Evolutionary conservation across 2,113 vertebrate species (phyloP).

Genomic region (Brienomyrus longianalis): DNA sequence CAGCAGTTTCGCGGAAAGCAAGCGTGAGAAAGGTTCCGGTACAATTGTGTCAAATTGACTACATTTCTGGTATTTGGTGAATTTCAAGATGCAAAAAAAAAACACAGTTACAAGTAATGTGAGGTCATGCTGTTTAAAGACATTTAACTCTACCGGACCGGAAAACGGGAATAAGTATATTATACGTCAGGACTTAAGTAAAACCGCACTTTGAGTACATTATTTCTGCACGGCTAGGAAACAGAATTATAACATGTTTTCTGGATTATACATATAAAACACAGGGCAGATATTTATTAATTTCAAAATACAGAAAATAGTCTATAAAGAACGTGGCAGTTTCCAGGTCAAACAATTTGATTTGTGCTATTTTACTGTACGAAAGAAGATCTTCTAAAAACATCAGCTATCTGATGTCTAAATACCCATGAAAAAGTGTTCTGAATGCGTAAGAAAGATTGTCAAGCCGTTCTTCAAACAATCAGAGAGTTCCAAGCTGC

Average conservation of each 20-base stretch:
- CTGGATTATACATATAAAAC: neutral
- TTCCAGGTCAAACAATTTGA: neutral
- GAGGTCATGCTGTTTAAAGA: slow-evolving; percentile 1
- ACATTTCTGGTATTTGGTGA: slow-evolving; percentile 28
- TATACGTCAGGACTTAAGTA: neutral
- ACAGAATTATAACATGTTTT: neutral
- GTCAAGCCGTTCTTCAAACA: neutral
- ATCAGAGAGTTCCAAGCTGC: neutral
- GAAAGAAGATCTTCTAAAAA: neutral
- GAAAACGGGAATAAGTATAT: neutral
- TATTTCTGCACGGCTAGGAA: neutral
- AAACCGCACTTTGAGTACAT: neutral
- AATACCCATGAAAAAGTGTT: neutral
- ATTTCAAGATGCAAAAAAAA: slow-evolving; percentile 22
- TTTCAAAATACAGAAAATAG: neutral
- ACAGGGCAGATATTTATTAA: neutral
- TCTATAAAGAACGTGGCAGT: neutral
- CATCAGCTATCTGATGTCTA: neutral
- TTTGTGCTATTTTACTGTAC: neutral
- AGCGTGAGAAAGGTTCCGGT: slow-evolving; percentile 26
- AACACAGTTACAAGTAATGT: neutral
- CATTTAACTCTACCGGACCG: slow-evolving; percentile 3
- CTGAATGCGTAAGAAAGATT: neutral
- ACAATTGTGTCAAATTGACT: slow-evolving; percentile 39
- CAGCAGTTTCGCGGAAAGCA: slow-evolving; percentile 28